Conservation (phyloP, 2,888 invertebrate genomes). For the Odontomyia ornata region DNA sequence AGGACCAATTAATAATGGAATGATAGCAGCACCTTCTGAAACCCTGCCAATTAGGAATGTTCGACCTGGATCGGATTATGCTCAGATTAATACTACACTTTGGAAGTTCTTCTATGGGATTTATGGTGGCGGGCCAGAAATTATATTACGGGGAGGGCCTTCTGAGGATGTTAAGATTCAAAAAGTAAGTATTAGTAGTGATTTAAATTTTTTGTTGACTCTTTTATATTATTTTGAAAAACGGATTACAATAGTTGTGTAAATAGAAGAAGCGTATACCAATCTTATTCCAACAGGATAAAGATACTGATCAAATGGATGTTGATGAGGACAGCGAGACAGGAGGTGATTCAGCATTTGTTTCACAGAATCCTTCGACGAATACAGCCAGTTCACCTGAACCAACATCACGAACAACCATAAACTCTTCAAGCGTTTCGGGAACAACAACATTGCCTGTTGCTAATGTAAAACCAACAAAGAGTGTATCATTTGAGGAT, state of each 20-base stretch:
- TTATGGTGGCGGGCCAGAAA: conserved; percentile 91
- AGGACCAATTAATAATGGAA: conserved; percentile 85
- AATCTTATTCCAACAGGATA: conserved; percentile 43
- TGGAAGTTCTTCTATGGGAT: conserved; percentile 88
- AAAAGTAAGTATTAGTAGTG: conserved; percentile 35
- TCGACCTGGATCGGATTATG: conserved; percentile 70
- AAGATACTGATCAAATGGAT: conserved; percentile 45
- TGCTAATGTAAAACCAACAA: conserved; percentile 43
- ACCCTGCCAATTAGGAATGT: conserved; percentile 62
- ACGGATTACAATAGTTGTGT: not conserved
- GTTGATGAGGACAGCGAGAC: conserved; percentile 45
- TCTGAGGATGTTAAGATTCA: conserved; percentile 37
- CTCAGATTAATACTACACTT: conserved; percentile 82
- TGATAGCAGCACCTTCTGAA: conserved; percentile 69
- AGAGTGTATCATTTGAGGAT: conserved; percentile 52
- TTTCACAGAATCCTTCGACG: not conserved
- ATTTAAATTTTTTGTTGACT: not conserved
- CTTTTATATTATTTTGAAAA: conserved; percentile 11
- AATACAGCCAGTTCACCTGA: not conserved
- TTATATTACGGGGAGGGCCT: conserved; percentile 62
- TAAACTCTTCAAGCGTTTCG: not conserved
- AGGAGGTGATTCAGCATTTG: not conserved
- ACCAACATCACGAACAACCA: not conserved
- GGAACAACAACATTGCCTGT: not conserved
- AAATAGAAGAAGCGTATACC: too few relatives aligned